Percentiles rank a stretch among this genome's conserved stretches.
Evolutionary conservation across 2,888 invertebrate species (phyloP).

Genomic region (Cabera pusaria): DNA sequence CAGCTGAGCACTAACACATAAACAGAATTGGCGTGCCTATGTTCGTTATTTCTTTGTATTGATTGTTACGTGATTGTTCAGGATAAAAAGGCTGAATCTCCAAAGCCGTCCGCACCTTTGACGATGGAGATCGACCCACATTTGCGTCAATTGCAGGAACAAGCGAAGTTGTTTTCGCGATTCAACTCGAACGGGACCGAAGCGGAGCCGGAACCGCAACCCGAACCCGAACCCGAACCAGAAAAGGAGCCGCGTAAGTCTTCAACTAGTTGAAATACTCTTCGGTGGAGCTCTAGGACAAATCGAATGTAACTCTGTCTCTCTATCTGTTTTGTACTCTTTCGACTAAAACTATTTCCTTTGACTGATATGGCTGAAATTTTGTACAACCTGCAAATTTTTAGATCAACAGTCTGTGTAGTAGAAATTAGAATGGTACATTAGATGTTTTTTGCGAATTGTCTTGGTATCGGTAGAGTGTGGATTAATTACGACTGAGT

Average conservation of each 20-base stretch:
- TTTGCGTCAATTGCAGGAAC: constrained; percentile 77
- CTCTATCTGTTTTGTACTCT: too few relatives aligned
- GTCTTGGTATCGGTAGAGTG: too few relatives aligned
- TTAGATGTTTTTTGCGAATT: too few relatives aligned
- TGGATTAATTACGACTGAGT: too few relatives aligned
- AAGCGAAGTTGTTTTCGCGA: constrained; percentile 79
- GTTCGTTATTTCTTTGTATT: constrained; percentile 5
- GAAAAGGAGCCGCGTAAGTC: constrained; percentile 76
- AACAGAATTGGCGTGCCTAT: neutral
- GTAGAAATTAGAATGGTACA: too few relatives aligned
- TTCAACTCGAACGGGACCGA: constrained; percentile 62
- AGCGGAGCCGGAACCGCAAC: constrained; percentile 47
- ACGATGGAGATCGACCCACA: constrained; percentile 80
- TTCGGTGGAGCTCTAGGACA: too few relatives aligned
- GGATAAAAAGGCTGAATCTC: constrained; percentile 67
- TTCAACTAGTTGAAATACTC: too few relatives aligned
- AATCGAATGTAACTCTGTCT: too few relatives aligned
- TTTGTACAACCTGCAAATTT: too few relatives aligned
- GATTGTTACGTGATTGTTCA: constrained; percentile 30
- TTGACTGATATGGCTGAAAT: too few relatives aligned
- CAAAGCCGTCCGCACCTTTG: constrained; percentile 67
- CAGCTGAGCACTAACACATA: constrained; percentile 22
- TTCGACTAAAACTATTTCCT: too few relatives aligned
- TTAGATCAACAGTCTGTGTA: too few relatives aligned
- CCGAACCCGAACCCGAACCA: constrained; percentile 33